phyloP scores from a whole-genome alignment of 2,113 vertebrate genomes.

The Halcyon malimbica region DNA sequence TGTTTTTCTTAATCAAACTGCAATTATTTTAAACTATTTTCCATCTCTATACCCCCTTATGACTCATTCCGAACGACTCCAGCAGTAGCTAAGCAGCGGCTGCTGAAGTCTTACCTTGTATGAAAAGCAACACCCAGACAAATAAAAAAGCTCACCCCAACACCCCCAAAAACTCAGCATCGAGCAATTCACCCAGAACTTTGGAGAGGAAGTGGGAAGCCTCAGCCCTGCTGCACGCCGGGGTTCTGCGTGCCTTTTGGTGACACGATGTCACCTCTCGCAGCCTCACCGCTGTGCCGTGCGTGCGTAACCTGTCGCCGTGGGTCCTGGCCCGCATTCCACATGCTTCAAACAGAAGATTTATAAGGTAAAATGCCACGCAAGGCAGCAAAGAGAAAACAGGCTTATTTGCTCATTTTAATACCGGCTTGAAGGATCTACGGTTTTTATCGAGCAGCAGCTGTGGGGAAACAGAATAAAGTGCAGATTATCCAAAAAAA shows the following conservation, averaged over 20 bases:
- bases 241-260: background rate
- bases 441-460: background rate
- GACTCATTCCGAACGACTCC: background rate
- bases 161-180: background rate
- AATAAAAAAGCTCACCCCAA: background rate
- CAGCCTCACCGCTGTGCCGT: background rate
- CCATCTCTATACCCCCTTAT: background rate
- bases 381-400: slow-evolving; percentile 2
- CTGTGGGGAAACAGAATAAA: background rate
- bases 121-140: background rate
- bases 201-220: background rate
- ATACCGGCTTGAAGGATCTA: background rate
- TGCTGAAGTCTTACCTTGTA: background rate
- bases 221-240: background rate
- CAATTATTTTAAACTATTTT: background rate
- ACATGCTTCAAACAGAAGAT: background rate
- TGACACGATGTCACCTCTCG: background rate
- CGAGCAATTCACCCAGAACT: background rate
- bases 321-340: background rate
- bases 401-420: background rate
- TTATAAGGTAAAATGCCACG: slow-evolving; percentile 22
- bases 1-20: background rate
- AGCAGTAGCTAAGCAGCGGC: background rate
- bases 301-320: background rate
- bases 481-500: background rate